These are phyloP conservation scores for Amblyornis subalaris DNA, from an alignment of 2,113 vertebrate species.

Conservation along the genomic window DNA sequence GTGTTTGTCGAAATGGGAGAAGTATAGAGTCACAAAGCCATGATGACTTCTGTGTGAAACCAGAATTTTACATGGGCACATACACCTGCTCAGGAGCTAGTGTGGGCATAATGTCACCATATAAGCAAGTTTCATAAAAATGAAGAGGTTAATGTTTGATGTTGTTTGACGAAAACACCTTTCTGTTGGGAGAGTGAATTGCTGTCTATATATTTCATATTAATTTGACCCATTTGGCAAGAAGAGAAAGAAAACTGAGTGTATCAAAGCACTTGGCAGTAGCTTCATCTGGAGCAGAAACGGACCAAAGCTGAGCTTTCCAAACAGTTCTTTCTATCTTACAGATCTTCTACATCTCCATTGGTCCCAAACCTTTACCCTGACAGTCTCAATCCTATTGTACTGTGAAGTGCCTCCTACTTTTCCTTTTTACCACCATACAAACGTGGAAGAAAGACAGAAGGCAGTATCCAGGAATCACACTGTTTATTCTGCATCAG, in stretches of 20 bases:
- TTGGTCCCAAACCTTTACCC: background rate
- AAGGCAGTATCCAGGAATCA: background rate
- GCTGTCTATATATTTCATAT: background rate
- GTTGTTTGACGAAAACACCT: background rate
- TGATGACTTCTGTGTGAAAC: background rate
- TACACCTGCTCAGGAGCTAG: background rate
- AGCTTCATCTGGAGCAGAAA: background rate
- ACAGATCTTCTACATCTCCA: background rate
- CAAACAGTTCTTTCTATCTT: background rate
- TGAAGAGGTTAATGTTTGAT: background rate
- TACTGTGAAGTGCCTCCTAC: background rate
- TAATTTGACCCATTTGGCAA: background rate
- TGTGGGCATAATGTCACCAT: background rate
- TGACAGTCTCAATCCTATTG: background rate
- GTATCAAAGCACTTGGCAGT: background rate
- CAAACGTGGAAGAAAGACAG: fast-evolving
- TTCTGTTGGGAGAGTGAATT: background rate
- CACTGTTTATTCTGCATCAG: background rate
- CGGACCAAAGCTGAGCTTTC: background rate
- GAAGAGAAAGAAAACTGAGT: background rate
- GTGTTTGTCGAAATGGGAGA: background rate
- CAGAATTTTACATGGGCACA: background rate
- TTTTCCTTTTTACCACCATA: background rate
- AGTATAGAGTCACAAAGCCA: background rate
- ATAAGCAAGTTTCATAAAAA: background rate